Base-by-base conservation (phyloP, 2,797 vertebrate species). In the Borostomias antarcticus region DNA sequence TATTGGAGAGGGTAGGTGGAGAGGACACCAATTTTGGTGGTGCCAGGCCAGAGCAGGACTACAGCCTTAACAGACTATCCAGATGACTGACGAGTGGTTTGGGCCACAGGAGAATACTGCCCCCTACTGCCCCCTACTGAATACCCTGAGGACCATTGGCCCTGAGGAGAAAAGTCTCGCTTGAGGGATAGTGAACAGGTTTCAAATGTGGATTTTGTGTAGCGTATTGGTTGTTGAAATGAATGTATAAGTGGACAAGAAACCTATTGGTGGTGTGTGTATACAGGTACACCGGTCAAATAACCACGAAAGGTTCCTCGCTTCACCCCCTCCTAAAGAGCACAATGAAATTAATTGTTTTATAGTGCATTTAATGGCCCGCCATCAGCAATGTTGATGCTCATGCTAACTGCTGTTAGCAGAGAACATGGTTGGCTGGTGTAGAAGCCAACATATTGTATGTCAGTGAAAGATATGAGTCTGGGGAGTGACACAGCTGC, bases 121-220 rank as follows among this genome's bases (percentile, higher is more conserved):
- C 75, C 75, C 66, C 69, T 47, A 72, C 75, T 73, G 73, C 66
- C 75, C 75, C 66, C 69, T 80, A 69, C 66, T 78, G 73, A 78
- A 70, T 69, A 33, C 58, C 68, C 48, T 47, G 56, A 62, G 21
- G 58, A 23, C 35, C 61, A 53, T 58, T 17, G 40, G 13, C 15
- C 40, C 40, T 5, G 17, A 9, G 37, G 37, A 15, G 37, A 1
- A 17, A 40, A 40, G 37, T 40, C 37, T 40, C n/a, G 15, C 40
- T 43, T 43, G 15, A n/a, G 15, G 40, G 40, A 5, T 43, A 43
- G 15, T 17, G 1, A 1, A 13, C 15, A n/a, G 5, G 40, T 17
- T 43, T 43, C n/a, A n/a, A 15, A 59, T n/a, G n/a, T n/a, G 63
- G 50, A 50, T 62, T 53, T n/a, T n/a, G 15, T n/a, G 40, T 43